Evolutionary conservation across 2,888 invertebrate genomes (phyloP), one percentile per base, ranked within the genome.

Genomic region (Macroteleia sp.): DNA sequence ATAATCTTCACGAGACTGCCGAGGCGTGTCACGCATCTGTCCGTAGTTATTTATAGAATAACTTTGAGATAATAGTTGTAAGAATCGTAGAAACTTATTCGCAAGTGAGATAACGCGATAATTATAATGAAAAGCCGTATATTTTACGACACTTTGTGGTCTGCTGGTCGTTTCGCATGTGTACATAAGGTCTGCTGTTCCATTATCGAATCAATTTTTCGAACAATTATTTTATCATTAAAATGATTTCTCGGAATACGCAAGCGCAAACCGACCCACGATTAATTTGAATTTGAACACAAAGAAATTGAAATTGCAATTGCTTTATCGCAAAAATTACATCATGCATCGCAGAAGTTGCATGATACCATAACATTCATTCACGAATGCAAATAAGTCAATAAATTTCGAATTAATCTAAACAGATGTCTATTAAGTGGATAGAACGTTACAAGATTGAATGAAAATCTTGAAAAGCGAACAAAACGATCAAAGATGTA

Each of bases 11-110:
- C 77, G 75, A 61, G 67, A 42, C 78, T 79, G 56, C 69, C 64
- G 82, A 83, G 83, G 73, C 88, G 85, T 85, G 85, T 88, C 89
- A 87, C 87, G 86, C 89, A 89, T 88, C 89, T 89, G 89, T 88
- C 88, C 74, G 81, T 82, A 70, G 70, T 41, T 75, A 66, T 64
- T 73, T 73, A 52, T 61, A 70, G 59, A 66, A 59, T 32, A 74
- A 66, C 74, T 64, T 64, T 64, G 50, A 57, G 73, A 64, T 73
- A 73, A 64, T 64, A 57, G 57, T 73, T 64, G 64, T 57, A 64
- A 42, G 64, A 64, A 57, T 73, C 57, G 73, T 50, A 73, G 41
- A 73, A 64, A 64, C 64, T 32, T 64, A 64, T 50, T 64, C 30
- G 32, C 42, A 20, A 28, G 19, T 9, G 22, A 64, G 73, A 73